A percentile compares a stretch with the other conserved stretches of the same genome.
These are phyloP conservation scores for Brachylomia viminalis DNA, from an alignment of 2,888 invertebrate species.

Conservation along the genomic window DNA sequence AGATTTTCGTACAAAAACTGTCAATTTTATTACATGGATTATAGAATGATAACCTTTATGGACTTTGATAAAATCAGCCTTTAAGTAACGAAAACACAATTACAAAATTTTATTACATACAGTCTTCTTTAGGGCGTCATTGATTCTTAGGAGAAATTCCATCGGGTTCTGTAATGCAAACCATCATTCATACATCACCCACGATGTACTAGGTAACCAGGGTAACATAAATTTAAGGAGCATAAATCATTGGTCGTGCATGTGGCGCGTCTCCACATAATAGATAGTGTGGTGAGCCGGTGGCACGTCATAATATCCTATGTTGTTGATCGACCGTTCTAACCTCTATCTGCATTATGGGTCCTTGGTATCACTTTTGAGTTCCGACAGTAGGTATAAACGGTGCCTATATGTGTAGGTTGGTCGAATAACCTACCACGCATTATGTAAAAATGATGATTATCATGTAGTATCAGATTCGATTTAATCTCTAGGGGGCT, in stretches of 20 bases:
- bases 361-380: constrained; percentile 22
- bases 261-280: constrained; percentile 55
- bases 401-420: neutral
- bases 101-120: neutral
- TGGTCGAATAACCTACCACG: constrained; percentile 8
- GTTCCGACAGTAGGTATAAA: neutral
- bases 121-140: constrained; percentile 1
- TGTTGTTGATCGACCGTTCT: constrained; percentile 48
- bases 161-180: constrained; percentile 13
- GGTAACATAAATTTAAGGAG: constrained; percentile 37
- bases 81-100: neutral
- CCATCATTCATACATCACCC: constrained; percentile 31
- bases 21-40: neutral
- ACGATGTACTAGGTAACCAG: constrained; percentile 44
- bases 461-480: neutral
- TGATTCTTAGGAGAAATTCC: neutral
- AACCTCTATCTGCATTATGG: constrained; percentile 48
- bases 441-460: neutral
- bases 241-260: constrained; percentile 52
- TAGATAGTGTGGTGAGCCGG: constrained; percentile 61
- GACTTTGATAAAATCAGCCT: neutral
- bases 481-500: neutral
- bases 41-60: neutral
- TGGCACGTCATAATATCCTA: constrained; percentile 56
- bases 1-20: neutral